Conservation (phyloP, 2,888 invertebrate species). For the Pristionchus fissidentatus region DNA sequence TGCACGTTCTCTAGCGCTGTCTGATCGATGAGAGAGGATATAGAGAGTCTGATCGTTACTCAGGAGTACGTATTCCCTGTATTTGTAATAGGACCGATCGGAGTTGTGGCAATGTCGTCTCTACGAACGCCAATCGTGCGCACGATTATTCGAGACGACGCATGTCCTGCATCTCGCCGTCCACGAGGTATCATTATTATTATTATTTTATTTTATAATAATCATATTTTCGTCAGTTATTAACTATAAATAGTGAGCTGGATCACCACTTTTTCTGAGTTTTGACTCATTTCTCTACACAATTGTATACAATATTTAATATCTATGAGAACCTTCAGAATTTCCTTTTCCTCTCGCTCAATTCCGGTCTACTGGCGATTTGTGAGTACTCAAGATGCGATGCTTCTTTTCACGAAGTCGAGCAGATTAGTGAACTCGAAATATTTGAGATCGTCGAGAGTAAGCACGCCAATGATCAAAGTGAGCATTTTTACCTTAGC, state of each 20-base stretch:
- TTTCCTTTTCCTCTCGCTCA: slow-evolving; percentile 34
- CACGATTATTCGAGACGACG: background rate
- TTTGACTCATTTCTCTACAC: background rate
- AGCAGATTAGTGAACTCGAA: slow-evolving; percentile 34
- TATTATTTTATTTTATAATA: background rate
- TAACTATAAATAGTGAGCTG: background rate
- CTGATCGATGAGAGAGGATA: background rate
- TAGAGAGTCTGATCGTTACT: background rate
- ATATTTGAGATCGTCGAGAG: background rate
- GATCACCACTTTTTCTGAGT: background rate
- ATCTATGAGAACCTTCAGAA: slow-evolving; percentile 42
- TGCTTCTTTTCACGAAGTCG: slow-evolving; percentile 10
- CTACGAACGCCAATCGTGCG: slow-evolving; percentile 42
- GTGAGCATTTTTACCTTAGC: background rate
- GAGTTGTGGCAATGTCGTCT: slow-evolving; percentile 45
- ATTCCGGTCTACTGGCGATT: slow-evolving; percentile 8
- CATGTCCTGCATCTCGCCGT: slow-evolving; percentile 36
- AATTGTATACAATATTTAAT: too few species aligned
- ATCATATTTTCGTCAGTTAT: background rate
- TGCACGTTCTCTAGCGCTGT: background rate
- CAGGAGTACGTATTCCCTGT: background rate
- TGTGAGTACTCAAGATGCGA: slow-evolving; percentile 7
- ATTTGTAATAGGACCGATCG: slow-evolving; percentile 40
- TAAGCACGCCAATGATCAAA: background rate
- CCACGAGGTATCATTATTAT: background rate